Conservation (phyloP, 2,888 invertebrate genomes). For the Tenthredo notha region DNA sequence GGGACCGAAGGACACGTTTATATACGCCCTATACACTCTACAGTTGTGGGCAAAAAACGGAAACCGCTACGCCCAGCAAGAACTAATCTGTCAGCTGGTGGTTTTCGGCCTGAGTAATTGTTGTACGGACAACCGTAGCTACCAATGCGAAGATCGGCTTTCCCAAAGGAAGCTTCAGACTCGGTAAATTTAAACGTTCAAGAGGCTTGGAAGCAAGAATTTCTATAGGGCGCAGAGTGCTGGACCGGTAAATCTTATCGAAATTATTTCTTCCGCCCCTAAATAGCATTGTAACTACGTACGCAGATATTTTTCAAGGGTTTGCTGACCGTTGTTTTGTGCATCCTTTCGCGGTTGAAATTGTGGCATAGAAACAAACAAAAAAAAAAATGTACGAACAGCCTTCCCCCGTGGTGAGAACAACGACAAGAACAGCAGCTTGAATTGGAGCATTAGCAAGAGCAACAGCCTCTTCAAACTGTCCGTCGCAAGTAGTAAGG, state of each 20-base stretch:
- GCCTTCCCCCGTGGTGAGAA: not conserved
- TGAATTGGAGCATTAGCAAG: not conserved
- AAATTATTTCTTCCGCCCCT: not conserved
- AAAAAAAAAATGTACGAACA: not conserved
- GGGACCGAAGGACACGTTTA: conserved; percentile 32
- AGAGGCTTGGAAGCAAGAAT: conserved; percentile 11
- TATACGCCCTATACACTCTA: conserved; percentile 28
- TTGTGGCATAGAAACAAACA: not conserved
- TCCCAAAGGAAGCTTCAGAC: not conserved
- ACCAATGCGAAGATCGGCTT: conserved; percentile 20
- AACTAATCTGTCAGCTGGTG: conserved; percentile 48
- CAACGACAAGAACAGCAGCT: not conserved
- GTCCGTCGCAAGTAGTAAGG: conserved; percentile 24
- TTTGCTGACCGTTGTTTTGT: not conserved
- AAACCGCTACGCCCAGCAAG: conserved; percentile 43
- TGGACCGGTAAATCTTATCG: not conserved
- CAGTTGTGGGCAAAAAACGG: conserved; percentile 41
- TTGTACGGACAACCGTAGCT: conserved; percentile 21
- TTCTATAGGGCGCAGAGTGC: not conserved
- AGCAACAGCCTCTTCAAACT: conserved; percentile 17
- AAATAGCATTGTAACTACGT: not conserved
- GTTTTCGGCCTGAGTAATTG: conserved; percentile 45
- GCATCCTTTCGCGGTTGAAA: not conserved
- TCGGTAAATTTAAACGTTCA: not conserved
- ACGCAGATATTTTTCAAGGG: not conserved